Evolutionary conservation across 2,888 invertebrate species (phyloP).

Genomic region (Junonia oenone): DNA sequence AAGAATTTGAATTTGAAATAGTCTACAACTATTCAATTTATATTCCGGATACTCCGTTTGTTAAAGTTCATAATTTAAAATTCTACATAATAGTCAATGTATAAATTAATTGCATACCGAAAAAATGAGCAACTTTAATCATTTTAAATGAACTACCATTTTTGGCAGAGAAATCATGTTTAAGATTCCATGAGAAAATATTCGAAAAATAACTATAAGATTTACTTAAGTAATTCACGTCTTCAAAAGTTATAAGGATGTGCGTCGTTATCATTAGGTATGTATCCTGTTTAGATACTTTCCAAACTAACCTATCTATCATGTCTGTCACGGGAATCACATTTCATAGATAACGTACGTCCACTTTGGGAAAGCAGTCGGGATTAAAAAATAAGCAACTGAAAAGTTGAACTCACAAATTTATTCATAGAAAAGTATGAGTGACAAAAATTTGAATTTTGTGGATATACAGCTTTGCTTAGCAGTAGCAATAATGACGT

Average conservation of each 20-base stretch:
- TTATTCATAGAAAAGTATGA: neutral
- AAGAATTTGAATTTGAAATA: too few species aligned
- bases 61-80: neutral
- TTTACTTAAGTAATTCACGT: slow-evolving; percentile 25
- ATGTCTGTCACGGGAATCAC: slow-evolving; percentile 58
- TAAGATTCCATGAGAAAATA: slow-evolving; percentile 1
- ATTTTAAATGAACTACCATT: slow-evolving; percentile 6
- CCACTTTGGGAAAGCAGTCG: slow-evolving; percentile 28
- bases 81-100: neutral
- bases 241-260: slow-evolving; percentile 43
- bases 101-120: neutral
- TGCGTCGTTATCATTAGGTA: slow-evolving; percentile 57
- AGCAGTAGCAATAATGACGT: neutral
- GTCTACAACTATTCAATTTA: slow-evolving; percentile 3
- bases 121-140: slow-evolving; percentile 30
- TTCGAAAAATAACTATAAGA: slow-evolving; percentile 18
- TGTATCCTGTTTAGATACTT: slow-evolving; percentile 69
- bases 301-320: slow-evolving; percentile 67
- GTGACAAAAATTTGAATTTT: neutral
- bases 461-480: neutral
- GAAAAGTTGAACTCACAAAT: neutral
- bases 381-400: slow-evolving; percentile 16
- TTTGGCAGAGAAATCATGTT: slow-evolving; percentile 8
- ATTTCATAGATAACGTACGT: slow-evolving; percentile 52
- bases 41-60: neutral